Base-by-base conservation (phyloP, 2,888 invertebrate genomes). In the Mythimna vitellina region DNA sequence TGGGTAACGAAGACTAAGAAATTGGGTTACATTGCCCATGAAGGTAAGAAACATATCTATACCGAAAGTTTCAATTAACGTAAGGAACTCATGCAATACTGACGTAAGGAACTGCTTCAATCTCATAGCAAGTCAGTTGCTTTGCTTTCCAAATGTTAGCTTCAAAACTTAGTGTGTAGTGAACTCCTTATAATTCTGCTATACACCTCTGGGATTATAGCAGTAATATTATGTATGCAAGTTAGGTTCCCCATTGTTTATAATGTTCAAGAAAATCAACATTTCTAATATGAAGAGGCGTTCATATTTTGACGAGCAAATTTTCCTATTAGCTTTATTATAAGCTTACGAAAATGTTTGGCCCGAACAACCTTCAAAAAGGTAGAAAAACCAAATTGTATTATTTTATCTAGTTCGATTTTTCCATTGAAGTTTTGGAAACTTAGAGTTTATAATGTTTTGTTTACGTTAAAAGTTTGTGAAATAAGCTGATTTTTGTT, bases 401-500 rank as follows among this genome's bases (percentile, higher is more conserved):
- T 66, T 68, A 51, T 61, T 57, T 57, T 64, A 54, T 20, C 14
- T 57, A 25, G 22, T 62, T 64, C 53, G 10, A 12, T 54, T 58
- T 57, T 49, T 51, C 57, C n/a, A 20, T 7, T 14, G 6, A 77
- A 76, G 22, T 81, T 72, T 3, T 17, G 29, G 9, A 35, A 65
- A 65, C 20, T 38, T 35, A 2, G 14, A 57, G 25, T 57, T 64
- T 29, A 64, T 35, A n/a, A 51, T 51, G n/a, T 77, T 38, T 56
- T 80, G 73, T 81, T 73, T 81, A 68, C 58, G 29, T 51, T n/a
- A 58, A 20, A 76, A 81, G 53, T 67, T 78, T 46, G 12, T 3
- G 12, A 22, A 5, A 6, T 29, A 64, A 80, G 70, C 25, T 49
- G 58, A 58, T 64, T 57, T 62, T 32, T 6, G 35, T 51, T 29